phyloP scores from a whole-genome alignment of 2,888 invertebrate genomes.

The Drosophila peninsularis region DNA sequence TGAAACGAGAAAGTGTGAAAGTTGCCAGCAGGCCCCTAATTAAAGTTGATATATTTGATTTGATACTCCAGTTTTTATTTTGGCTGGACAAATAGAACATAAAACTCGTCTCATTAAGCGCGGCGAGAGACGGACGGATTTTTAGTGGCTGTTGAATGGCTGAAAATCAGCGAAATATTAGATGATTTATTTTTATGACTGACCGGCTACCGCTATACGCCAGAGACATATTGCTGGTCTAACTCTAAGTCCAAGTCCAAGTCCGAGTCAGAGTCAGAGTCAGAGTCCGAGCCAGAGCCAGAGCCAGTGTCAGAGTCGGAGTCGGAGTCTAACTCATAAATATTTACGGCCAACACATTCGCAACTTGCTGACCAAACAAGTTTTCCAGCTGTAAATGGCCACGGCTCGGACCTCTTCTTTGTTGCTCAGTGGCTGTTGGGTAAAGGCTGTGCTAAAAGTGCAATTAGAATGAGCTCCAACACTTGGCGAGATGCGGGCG shows the following conservation, averaged over 20 bases:
- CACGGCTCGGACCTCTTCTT: slow-evolving; percentile 23
- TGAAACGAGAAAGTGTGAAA: slow-evolving; percentile 77
- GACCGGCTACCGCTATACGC: slow-evolving; percentile 52
- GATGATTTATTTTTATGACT: slow-evolving; percentile 60
- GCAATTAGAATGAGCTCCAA: slow-evolving; percentile 65
- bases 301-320: slow-evolving; percentile 8
- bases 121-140: slow-evolving; percentile 39
- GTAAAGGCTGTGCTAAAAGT: slow-evolving; percentile 56
- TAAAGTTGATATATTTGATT: slow-evolving; percentile 67
- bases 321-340: slow-evolving; percentile 59
- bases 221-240: slow-evolving; percentile 44
- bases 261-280: slow-evolving; percentile 4
- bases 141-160: slow-evolving; percentile 55
- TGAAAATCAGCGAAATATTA: slow-evolving; percentile 70
- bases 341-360: slow-evolving; percentile 66
- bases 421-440: slow-evolving; percentile 23
- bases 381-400: slow-evolving; percentile 65
- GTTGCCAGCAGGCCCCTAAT: slow-evolving; percentile 61
- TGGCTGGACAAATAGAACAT: slow-evolving; percentile 61
- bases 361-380: slow-evolving; percentile 58
- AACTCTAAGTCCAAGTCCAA: slow-evolving; percentile 13
- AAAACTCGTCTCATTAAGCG: slow-evolving; percentile 63
- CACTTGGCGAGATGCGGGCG: slow-evolving; percentile 24
- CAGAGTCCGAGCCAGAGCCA: not conserved
- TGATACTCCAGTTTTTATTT: slow-evolving; percentile 39